These are phyloP conservation scores for Cyaniris semiargus DNA, from an alignment of 2,888 invertebrate species.

Conservation along the genomic window DNA sequence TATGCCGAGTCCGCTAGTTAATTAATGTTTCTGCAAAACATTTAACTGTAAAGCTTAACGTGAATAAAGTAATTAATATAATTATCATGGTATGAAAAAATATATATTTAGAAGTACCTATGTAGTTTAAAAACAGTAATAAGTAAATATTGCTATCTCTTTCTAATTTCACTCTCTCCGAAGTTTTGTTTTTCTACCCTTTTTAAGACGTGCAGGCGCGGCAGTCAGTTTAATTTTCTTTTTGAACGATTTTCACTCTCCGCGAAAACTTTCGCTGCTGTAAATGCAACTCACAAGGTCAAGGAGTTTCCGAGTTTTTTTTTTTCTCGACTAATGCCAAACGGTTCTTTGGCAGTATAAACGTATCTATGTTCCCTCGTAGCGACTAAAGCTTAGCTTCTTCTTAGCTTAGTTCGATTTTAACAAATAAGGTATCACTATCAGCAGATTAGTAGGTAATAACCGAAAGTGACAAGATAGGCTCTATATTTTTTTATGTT, in stretches of 20 bases:
- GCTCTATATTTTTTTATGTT: too few relatives aligned
- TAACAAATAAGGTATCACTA: too few relatives aligned
- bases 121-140: background rate
- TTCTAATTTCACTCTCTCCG: slow-evolving; percentile 71
- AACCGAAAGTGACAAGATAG: too few relatives aligned
- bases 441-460: too few relatives aligned
- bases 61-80: background rate
- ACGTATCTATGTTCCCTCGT: background rate
- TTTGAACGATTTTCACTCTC: slow-evolving; percentile 54
- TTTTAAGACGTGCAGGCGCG: slow-evolving; percentile 62
- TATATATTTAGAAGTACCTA: background rate
- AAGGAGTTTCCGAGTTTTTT: background rate
- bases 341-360: too few relatives aligned
- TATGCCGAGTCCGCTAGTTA: too few relatives aligned
- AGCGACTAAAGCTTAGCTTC: background rate
- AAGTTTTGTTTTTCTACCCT: slow-evolving; percentile 66
- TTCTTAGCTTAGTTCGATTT: too few relatives aligned
- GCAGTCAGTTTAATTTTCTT: slow-evolving; percentile 55
- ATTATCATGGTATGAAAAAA: background rate
- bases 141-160: slow-evolving; percentile 45
- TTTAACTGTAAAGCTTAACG: too few relatives aligned
- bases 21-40: too few relatives aligned
- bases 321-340: too few relatives aligned
- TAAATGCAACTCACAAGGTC: slow-evolving; percentile 32
- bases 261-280: slow-evolving; percentile 9